These are phyloP conservation scores for Osmerus eperlanus DNA, from an alignment of 2,113 vertebrate species.

Conservation along the genomic window DNA sequence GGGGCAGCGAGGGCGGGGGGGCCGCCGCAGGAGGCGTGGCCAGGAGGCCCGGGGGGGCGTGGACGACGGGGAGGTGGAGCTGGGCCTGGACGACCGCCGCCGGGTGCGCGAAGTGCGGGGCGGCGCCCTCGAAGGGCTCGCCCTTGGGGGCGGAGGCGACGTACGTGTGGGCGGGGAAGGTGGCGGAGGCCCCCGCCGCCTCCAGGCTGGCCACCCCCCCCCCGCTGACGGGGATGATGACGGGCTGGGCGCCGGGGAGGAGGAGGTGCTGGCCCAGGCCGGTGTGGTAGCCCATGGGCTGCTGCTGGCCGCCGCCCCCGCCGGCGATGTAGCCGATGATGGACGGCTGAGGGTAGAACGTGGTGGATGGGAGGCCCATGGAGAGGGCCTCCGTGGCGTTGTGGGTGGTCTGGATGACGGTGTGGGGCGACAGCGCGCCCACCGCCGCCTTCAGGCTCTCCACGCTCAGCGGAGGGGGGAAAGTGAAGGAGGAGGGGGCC, in stretches of 20 bases:
- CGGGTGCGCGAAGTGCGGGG: conserved; percentile 68
- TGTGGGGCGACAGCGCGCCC: conserved; percentile 82
- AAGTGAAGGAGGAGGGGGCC: conserved; percentile 69
- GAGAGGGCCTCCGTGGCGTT: conserved; percentile 85
- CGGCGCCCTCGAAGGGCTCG: conserved; percentile 76
- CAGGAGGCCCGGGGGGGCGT: conserved; percentile 63
- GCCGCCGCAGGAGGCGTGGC: conserved; percentile 50
- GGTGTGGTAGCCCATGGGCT: conserved; percentile 81
- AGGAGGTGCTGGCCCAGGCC: conserved; percentile 90
- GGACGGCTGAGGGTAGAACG: conserved; percentile 85
- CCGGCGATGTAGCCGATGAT: conserved; percentile 90
- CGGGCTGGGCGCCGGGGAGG: conserved; percentile 87
- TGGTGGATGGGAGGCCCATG: conserved; percentile 79
- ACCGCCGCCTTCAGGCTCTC: conserved; percentile 80
- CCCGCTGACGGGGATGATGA: conserved; percentile 87
- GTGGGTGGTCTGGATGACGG: conserved; percentile 93
- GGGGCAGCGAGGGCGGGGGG: conserved; percentile 85
- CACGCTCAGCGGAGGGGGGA: conserved; percentile 77
- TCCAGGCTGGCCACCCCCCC: conserved; percentile 72
- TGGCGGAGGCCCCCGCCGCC: conserved; percentile 71
- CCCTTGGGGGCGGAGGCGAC: conserved; percentile 83
- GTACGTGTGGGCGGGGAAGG: conserved; percentile 85
- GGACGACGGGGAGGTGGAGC: conserved; percentile 86
- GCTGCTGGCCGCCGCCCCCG: conserved; percentile 49
- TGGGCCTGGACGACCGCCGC: conserved; percentile 86